Evolutionary conservation across 2,797 vertebrate species (phyloP).

Genomic region (Paedocypris micromegethes): DNA sequence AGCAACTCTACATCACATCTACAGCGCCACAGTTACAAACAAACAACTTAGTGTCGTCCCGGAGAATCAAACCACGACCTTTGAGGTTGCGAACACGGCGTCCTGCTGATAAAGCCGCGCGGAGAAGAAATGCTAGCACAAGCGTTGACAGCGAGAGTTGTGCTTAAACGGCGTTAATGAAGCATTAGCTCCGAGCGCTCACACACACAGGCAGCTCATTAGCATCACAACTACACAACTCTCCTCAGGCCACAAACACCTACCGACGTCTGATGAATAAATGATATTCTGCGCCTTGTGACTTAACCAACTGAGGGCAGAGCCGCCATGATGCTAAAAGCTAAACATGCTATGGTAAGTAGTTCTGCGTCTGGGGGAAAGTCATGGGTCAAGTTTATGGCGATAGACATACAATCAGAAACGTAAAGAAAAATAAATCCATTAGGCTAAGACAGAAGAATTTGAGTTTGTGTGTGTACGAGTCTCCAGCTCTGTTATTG

Average conservation of each 20-base stretch:
- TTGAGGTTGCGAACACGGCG: too few relatives aligned
- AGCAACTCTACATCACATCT: too few relatives aligned
- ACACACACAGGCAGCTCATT: conserved; percentile 47
- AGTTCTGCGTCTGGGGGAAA: conserved; percentile 28
- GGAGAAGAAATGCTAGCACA: too few relatives aligned
- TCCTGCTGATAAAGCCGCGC: too few relatives aligned
- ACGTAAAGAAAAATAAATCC: too few relatives aligned
- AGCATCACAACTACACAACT: conserved; percentile 51
- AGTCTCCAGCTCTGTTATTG: too few relatives aligned
- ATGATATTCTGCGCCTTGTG: conserved; percentile 50
- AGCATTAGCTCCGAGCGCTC: conserved; percentile 45
- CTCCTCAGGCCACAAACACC: conserved; percentile 49
- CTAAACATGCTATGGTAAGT: conserved; percentile 32
- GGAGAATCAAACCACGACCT: too few relatives aligned
- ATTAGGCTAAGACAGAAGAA: too few relatives aligned
- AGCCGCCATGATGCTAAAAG: conserved; percentile 42
- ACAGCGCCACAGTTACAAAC: too few relatives aligned
- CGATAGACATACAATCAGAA: too few relatives aligned
- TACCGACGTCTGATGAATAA: conserved; percentile 61
- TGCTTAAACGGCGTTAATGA: conserved; percentile 27
- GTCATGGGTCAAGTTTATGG: conserved; percentile 38
- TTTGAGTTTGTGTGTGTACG: too few relatives aligned
- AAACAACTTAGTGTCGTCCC: too few relatives aligned
- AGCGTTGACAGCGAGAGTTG: conserved; percentile 15
- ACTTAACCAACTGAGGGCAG: conserved; percentile 54